Base-by-base conservation (phyloP, 2,888 invertebrate species). In the Diachrysia chrysitis region DNA sequence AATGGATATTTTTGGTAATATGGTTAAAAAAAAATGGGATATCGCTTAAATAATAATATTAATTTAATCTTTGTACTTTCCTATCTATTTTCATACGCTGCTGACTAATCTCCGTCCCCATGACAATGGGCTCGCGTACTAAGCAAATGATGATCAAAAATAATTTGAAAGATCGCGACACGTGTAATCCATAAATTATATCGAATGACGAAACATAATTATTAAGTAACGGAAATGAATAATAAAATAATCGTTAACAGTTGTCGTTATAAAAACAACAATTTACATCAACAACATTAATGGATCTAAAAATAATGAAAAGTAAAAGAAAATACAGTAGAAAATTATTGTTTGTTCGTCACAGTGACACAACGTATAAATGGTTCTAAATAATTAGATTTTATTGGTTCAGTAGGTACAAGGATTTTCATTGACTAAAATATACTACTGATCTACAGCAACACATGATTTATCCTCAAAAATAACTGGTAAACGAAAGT, bases 221-320 rank as follows among this genome's bases (percentile, higher is more conserved):
- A 65, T 62, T 32, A 62, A 58, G 53, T 21, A 72, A 64, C 69
- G 79, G 81, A 79, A 74, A 72, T 32, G 53, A 17, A 57, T 37
- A 55, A 66, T 80, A 78, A 77, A 74, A 66, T 60, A 23, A 63
- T 65, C 64, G 14, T 70, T 51, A 77, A 67, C 46, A 46, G 64
- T 73, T 67, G 69, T 59, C 37, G 60, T 16, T 58, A 53, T n/a
- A 60, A 66, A 71, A 65, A 59, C 42, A 70, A 69, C 57, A 46
- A 48, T n/a, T n/a, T n/a, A n/a, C n/a, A n/a, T n/a, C n/a, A n/a
- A n/a, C n/a, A n/a, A 51, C 21, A 12, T 42, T 42, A n/a, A 4
- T 6, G n/a, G 42, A 42, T 42, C 6, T n/a, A n/a, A n/a, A 14
- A 48, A 51, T 21, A 51, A 51, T 51, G 21, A 21, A 51, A 3